Conservation (phyloP, 64 coral and sea anemone genomes). For the Montipora cactus region DNA sequence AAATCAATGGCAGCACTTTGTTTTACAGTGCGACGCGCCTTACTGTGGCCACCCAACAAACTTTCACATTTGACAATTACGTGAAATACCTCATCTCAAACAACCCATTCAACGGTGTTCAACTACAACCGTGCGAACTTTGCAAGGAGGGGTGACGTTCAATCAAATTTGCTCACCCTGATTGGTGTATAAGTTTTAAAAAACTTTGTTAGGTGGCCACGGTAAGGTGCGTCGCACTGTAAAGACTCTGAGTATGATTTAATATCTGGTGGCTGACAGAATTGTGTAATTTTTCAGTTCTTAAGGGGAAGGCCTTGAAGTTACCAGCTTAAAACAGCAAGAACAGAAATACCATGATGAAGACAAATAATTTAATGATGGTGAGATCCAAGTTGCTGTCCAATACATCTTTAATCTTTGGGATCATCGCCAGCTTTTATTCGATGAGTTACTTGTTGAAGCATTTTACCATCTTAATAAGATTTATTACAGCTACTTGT, state of each 20-base stretch:
- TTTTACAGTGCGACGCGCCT: no score
- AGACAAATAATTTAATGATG: background rate
- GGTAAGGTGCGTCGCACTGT: no score
- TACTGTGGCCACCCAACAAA: no score
- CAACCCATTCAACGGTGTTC: no score
- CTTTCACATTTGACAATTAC: no score
- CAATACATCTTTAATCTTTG: background rate
- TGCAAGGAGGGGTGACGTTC: no score
- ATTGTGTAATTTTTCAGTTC: constrained; percentile 83
- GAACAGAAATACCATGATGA: background rate
- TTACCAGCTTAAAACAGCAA: constrained; percentile 80
- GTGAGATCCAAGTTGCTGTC: background rate
- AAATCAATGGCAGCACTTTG: no score
- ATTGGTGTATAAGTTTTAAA: no score
- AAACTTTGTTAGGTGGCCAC: no score
- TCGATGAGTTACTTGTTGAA: background rate
- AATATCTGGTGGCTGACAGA: background rate
- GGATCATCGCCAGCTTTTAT: background rate
- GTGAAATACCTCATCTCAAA: no score
- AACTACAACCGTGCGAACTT: no score
- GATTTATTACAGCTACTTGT: background rate
- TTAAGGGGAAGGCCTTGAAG: constrained; percentile 96
- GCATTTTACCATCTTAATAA: background rate
- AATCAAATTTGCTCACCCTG: no score
- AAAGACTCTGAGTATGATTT: background rate